Conservation (phyloP, 2,797 vertebrate species). For the Pelodytes ibericus region DNA sequence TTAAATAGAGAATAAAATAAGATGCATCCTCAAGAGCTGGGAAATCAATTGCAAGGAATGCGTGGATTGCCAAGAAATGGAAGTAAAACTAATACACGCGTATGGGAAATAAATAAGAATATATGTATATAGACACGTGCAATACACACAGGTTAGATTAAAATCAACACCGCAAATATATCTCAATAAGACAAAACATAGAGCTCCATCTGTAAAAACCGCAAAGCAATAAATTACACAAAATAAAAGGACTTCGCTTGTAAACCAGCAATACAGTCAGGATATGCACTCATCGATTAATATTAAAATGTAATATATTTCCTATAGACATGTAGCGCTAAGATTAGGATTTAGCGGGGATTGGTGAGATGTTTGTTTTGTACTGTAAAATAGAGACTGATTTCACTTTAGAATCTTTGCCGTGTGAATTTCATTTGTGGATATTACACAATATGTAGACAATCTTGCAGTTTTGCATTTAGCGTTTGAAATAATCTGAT, state of each 20-base stretch:
- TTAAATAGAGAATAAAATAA: slow-evolving; percentile 9
- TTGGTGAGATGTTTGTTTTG: background rate
- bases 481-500: too few species aligned
- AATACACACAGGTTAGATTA: slow-evolving; percentile 1
- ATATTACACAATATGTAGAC: too few species aligned
- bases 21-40: background rate
- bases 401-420: too few species aligned
- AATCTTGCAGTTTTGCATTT: too few species aligned
- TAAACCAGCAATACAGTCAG: background rate
- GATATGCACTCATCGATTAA: background rate
- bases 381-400: background rate
- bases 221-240: background rate
- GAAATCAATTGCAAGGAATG: slow-evolving; percentile 5
- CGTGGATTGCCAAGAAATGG: background rate
- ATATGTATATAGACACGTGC: background rate
- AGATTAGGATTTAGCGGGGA: background rate
- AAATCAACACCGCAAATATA: background rate
- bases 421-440: too few species aligned
- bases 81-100: background rate
- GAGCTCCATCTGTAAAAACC: background rate
- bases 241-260: background rate
- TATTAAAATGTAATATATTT: background rate
- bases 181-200: background rate
- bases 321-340: background rate
- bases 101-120: background rate